A percentile compares a stretch with the other conserved stretches of the same genome.
Evolutionary conservation across 2,113 vertebrate genomes (phyloP).

Genomic region (Panurus biarmicus): DNA sequence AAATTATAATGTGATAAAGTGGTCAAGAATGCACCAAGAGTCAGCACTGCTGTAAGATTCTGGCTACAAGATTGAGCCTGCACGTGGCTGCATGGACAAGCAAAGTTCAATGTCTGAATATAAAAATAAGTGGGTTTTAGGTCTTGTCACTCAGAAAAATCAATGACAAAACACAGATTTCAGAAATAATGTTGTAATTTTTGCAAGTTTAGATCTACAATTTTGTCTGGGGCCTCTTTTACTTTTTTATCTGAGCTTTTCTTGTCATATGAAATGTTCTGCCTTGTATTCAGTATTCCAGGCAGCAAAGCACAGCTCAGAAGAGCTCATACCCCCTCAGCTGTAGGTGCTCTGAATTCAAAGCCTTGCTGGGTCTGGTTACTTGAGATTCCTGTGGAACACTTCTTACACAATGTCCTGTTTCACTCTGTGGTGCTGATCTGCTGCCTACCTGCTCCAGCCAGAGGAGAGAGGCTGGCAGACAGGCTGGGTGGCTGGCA

Average conservation of each 20-base stretch:
- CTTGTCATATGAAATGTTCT: background rate
- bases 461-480: background rate
- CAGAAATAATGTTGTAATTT: background rate
- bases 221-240: background rate
- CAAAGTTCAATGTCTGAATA: background rate
- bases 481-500: background rate
- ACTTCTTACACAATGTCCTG: background rate
- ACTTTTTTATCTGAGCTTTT: background rate
- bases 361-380: background rate
- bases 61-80: background rate
- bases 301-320: background rate
- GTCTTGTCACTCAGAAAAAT: background rate
- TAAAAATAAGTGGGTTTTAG: background rate
- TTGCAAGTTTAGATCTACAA: rapidly evolving
- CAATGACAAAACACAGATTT: background rate
- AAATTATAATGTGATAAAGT: background rate
- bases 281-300: background rate
- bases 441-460: background rate
- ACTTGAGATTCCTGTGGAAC: background rate
- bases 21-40: background rate
- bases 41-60: background rate
- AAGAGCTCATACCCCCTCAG: background rate
- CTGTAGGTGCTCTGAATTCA: background rate
- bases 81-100: background rate
- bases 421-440: background rate